These are phyloP conservation scores for Drosophila erecta DNA, from an alignment of 1,140 invertebrate species.

Conservation along the genomic window DNA sequence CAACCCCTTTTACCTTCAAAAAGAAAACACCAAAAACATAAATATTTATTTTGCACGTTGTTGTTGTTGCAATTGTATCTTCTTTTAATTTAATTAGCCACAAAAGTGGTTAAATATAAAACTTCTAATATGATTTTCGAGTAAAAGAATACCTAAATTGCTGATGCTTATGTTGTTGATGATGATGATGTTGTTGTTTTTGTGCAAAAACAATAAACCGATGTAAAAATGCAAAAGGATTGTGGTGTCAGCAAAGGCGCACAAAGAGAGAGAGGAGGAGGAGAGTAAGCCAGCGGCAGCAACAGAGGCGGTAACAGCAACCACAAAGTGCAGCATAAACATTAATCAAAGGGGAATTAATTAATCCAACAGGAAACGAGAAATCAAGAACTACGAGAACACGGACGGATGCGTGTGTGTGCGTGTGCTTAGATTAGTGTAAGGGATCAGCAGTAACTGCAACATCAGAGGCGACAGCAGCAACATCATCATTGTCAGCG, in stretches of 20 bases:
- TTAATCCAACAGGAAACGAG: background rate
- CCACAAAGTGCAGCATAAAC: conserved; percentile 33
- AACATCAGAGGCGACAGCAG: conserved; percentile 58
- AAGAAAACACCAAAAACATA: background rate
- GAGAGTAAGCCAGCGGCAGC: conserved; percentile 12
- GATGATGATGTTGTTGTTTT: conserved; percentile 79
- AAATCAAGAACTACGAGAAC: background rate
- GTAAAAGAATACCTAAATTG: conserved; percentile 43
- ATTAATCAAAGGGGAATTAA: conserved; percentile 15
- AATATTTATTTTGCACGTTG: conserved; percentile 69
- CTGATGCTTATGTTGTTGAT: conserved; percentile 81
- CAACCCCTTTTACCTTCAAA: no score
- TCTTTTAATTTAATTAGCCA: conserved; percentile 2
- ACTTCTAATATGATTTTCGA: conserved; percentile 22
- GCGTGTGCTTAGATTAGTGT: conserved; percentile 35
- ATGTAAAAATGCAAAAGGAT: conserved; percentile 11
- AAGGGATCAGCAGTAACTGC: conserved; percentile 38
- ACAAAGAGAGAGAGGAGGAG: conserved; percentile 5
- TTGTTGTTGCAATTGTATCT: conserved; percentile 61
- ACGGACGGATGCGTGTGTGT: conserved; percentile 34
- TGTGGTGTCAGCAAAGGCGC: conserved; percentile 34
- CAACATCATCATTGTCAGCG: conserved; percentile 82
- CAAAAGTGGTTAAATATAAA: conserved; percentile 20
- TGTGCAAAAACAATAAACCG: conserved; percentile 47
- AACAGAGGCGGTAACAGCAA: conserved; percentile 19